phyloP scores from a whole-genome alignment of 2,113 vertebrate species.

The Felis catus region DNA sequence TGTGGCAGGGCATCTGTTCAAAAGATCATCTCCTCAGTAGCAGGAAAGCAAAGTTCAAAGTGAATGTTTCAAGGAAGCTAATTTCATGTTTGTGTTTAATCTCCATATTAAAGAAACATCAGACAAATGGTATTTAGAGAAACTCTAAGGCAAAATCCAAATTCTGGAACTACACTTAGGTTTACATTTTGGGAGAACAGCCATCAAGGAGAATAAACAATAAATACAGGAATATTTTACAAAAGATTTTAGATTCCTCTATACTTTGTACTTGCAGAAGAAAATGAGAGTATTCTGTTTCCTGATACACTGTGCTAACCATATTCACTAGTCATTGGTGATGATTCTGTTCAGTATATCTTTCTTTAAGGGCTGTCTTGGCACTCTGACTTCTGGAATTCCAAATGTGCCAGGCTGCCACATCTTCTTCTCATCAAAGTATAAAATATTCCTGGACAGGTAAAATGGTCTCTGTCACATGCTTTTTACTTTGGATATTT shows the following conservation, averaged over 20 bases:
- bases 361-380: slow-evolving; percentile 4
- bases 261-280: neutral
- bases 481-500: slow-evolving; percentile 80
- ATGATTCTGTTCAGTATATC: neutral
- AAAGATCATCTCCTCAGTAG: slow-evolving; percentile 57
- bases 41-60: slow-evolving; percentile 60
- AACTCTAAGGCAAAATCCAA: slow-evolving; percentile 57
- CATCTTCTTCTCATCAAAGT: slow-evolving; percentile 73
- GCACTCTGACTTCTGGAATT: slow-evolving; percentile 61
- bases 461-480: slow-evolving; percentile 61
- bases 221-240: slow-evolving; percentile 59
- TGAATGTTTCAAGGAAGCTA: slow-evolving; percentile 67
- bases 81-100: slow-evolving; percentile 76
- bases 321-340: neutral
- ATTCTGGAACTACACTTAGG: slow-evolving; percentile 62
- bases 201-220: slow-evolving; percentile 59
- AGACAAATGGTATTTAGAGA: slow-evolving; percentile 73
- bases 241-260: slow-evolving; percentile 42
- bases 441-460: slow-evolving; percentile 67
- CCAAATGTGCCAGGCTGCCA: slow-evolving; percentile 17
- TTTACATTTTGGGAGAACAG: slow-evolving; percentile 55
- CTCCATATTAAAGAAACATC: slow-evolving; percentile 78
- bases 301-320: neutral
- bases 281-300: slow-evolving; percentile 40
- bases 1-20: slow-evolving; percentile 62